Evolutionary conservation across 1,140 invertebrate species (phyloP).

Genomic region (Drosophila littoralis): DNA sequence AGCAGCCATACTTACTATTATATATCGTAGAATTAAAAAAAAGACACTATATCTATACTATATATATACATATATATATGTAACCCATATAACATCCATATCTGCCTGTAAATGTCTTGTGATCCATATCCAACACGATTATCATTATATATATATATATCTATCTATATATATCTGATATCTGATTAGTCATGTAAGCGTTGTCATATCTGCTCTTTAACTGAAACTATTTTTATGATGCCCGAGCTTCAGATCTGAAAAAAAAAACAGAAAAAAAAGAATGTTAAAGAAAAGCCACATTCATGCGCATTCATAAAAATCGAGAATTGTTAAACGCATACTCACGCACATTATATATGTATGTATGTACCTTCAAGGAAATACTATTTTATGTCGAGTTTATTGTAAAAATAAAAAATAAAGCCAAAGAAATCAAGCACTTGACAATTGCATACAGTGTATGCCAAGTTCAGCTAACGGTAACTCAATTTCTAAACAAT

Average conservation of each 20-base stretch:
- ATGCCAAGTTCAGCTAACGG: too few species aligned
- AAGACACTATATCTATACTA: conserved; percentile 33
- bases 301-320: neutral
- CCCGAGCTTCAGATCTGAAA: neutral
- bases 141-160: neutral
- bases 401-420: conserved; percentile 21
- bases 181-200: conserved; percentile 8
- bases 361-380: conserved; percentile 15
- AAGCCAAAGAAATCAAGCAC: conserved; percentile 38
- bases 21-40: conserved; percentile 42
- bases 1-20: conserved; percentile 44
- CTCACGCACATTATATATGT: conserved; percentile 21
- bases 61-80: conserved; percentile 11
- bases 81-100: conserved; percentile 18
- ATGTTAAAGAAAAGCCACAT: neutral
- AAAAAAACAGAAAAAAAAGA: neutral
- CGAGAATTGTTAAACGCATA: conserved; percentile 19
- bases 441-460: too few species aligned
- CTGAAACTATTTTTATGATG: conserved; percentile 12
- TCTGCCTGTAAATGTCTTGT: conserved; percentile 10
- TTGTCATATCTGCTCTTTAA: conserved; percentile 9
- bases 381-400: conserved; percentile 29
- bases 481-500: too few species aligned
- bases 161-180: neutral
- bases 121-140: neutral